Evolutionary conservation across 2,888 invertebrate species (phyloP), one percentile per base, ranked within the genome.

Genomic region (Auanema sp.): DNA sequence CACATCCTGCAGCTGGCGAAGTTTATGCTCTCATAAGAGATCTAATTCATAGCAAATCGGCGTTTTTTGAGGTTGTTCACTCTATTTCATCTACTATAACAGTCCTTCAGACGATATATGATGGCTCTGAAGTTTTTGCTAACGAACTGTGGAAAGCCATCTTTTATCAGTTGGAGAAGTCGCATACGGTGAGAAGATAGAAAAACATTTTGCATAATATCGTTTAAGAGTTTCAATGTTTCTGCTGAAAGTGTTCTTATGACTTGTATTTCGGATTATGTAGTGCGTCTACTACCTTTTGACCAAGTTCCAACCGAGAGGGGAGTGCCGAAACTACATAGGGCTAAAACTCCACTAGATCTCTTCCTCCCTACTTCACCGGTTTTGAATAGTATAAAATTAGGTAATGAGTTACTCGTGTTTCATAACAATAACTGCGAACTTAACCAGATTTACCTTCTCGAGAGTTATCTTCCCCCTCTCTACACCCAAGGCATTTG

Each of bases 271-370:
- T 64, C 72, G 14, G 59, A 63, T 12, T 72, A 69, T 44, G 66
- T 72, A 5, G 63, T 68, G 8, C 61, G 69, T n/a, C 61, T 72
- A 24, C 61, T 72, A 2, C 72, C 72, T n/a, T 58, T 42, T 3
- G 57, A 63, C 3, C 41, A 41, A 16, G 44, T 33, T 12, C 52
- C 24, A 10, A 42, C 64, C 1, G 23, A 40, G 4, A 41, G 42
- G 5, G 18, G 43, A 33, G 59, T 47, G 11, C 25, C 50, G 2
- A 16, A 44, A 12, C 24, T 42, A 41, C 59, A 58, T 18, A 51
- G 61, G 12, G 63, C 72, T 5, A 60, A 64, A n/a, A 72, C 76
- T 21, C 76, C 76, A 2, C 66, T 76, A 14, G 70, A 75, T 41
- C 59, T 75, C 2, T 71, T 76, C 52, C 64, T 69, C n/a, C 54